Evolutionary conservation across 2,888 invertebrate genomes (phyloP), one percentile per base, ranked within the genome.

Genomic region (Drosophila fulvimacula): DNA sequence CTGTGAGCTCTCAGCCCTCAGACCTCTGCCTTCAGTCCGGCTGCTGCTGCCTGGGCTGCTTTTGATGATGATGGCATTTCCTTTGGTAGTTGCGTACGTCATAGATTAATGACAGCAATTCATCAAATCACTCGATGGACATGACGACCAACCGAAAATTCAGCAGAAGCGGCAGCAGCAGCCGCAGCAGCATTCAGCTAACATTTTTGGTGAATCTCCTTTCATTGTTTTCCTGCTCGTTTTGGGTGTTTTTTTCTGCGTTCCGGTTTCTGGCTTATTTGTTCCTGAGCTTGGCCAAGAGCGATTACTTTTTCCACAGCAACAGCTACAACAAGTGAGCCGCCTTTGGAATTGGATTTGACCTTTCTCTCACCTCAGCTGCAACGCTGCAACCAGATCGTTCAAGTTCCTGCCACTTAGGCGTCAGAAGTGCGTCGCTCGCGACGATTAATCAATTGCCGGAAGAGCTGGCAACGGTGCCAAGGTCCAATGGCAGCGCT

Each of bases 111-210:
- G 93, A 89, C 90, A 84, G 86, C 91, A 90, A 92, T 92, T 88
- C 91, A 91, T 92, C 92, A 92, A 92, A 92, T 92, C 92, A 92
- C 91, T 92, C 92, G 92, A 92, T 92, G 92, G 92, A 92, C 92
- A 92, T 91, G 91, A 91, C 91, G 91, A 91, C 83, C 80, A 85
- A 72, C 84, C 82, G 71, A 90, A 85, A 91, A 82, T 88, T 88
- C 89, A 81, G 69, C 59, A 67, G 85, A 78, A 81, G 79, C 77
- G 64, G 76, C 46, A 27, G 38, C 51, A 2, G 32, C 32, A 79
- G 68, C 58, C 66, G 81, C 82, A 74, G 78, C 76, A 13, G 34
- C 89, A 79, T 69, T 77, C 76, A 86, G 76, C 64, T 60, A 77
- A 72, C 69, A 73, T 74, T 84, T 82, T 82, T 73, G 72, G 73